A percentile compares a stretch with the other conserved stretches of the same genome.
These are phyloP conservation scores for Dermochelys coriacea DNA, from an alignment of 2,797 vertebrate genomes.

Conservation along the genomic window DNA sequence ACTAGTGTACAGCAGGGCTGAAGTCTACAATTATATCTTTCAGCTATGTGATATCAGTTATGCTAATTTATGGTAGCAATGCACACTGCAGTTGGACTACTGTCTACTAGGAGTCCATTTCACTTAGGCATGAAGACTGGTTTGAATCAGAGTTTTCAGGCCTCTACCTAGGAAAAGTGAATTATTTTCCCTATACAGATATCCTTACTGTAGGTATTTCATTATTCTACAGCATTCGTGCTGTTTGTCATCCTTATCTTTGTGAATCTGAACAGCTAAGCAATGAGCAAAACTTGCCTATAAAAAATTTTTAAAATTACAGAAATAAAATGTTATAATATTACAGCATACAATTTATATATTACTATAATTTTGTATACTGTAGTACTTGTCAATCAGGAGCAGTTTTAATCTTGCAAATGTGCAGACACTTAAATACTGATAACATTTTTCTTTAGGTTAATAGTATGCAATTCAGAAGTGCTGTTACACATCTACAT, in stretches of 20 bases:
- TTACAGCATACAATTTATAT: background rate
- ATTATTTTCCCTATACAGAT: background rate
- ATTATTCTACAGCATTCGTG: background rate
- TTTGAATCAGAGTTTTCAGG: background rate
- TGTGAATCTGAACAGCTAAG: background rate
- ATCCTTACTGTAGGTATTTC: background rate
- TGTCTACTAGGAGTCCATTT: background rate
- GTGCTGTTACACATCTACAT: background rate
- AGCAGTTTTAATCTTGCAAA: background rate
- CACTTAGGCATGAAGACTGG: background rate
- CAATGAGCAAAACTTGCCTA: background rate
- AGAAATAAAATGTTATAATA: background rate
- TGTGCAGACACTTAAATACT: background rate
- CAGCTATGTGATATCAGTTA: background rate
- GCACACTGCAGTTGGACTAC: background rate
- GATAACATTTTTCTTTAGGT: background rate
- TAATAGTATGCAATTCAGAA: background rate
- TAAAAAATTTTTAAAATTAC: background rate
- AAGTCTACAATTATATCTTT: background rate
- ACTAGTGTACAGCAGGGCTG: background rate
- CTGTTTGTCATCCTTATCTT: background rate
- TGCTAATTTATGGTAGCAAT: background rate
- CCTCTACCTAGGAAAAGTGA: background rate
- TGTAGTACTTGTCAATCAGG: background rate
- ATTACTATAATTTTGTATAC: background rate